Base-by-base conservation (phyloP, 1,140 invertebrate species). In the Bradynema listronoti region DNA sequence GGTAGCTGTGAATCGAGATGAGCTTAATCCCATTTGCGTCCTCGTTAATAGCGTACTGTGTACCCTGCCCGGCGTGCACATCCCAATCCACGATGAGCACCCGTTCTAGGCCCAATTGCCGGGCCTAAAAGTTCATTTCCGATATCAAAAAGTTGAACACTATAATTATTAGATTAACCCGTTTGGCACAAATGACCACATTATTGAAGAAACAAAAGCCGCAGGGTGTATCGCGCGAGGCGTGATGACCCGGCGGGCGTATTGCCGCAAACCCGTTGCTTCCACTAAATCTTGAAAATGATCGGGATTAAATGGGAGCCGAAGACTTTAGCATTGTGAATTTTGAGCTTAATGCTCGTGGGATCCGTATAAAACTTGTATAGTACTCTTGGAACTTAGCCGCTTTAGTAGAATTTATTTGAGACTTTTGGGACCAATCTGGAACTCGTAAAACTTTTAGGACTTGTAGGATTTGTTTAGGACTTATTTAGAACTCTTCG, bases 191-290 rank as follows among this genome's bases (percentile, higher is more conserved):
- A 46, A 98, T 81, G 1, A 89, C 93, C 0, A 92, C 90, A 80
- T 97, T 98, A 78, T 98, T 98, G 69, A 95, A 92, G 77, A 88
- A 88, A 80, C 93, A 98, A 79, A 91, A 95, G 16, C 92, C 92
- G 80, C 78, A 81, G 58, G 86, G 89, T 77, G 89, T 87, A 16
- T 85, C 82, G 64, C 84, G 80, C 87, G 90, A 91, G 2, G 93
- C 92, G 84, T 99, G 94, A 82, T 99, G 94, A 22, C 94, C 93
- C 7, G 93, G 92, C 36, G 93, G 92, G n/a, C 73, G 65, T 58
- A 72, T 58, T n/a, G 61, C 67, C 19, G 71, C 71, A 47, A 77
- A 75, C 32, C 45, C 56, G 55, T 68, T 73, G 22, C 7, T 47
- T 9, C 45, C 45, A 24, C 45, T 47, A 22, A 9, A 47, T 7